phyloP scores from a whole-genome alignment of 2,797 vertebrate species.

The Enteromius viviparus region DNA sequence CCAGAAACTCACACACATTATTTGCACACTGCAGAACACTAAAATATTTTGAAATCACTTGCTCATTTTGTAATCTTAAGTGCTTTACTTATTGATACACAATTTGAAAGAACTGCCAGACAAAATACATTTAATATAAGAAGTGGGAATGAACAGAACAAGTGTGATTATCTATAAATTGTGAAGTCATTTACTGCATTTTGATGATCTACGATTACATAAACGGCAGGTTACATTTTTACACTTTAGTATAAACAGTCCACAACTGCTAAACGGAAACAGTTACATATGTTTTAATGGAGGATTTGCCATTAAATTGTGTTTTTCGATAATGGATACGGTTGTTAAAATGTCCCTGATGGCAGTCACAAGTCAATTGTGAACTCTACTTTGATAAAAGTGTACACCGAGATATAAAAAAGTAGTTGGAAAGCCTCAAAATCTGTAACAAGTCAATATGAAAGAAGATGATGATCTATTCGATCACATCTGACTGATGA shows the following conservation, averaged over 20 bases:
- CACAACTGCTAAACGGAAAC: neutral
- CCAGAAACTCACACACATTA: neutral
- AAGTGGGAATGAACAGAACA: neutral
- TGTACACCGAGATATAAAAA: neutral
- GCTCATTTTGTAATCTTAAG: neutral
- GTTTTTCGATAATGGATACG: neutral
- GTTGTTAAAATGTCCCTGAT: neutral
- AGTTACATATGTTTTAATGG: neutral
- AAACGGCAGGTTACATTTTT: neutral
- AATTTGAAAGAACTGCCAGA: constrained; percentile 8
- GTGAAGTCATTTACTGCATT: neutral
- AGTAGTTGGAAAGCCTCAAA: constrained; percentile 1
- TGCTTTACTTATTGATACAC: neutral
- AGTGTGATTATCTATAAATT: neutral
- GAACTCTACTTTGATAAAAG: neutral
- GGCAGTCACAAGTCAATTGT: neutral
- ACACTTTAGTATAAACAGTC: neutral
- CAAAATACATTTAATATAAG: constrained; percentile 5
- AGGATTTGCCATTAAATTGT: neutral
- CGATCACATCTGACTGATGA: neutral
- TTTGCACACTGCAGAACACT: neutral
- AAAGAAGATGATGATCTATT: neutral
- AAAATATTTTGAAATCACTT: neutral
- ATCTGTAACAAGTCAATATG: neutral
- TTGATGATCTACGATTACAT: constrained; percentile 5